Conservation (phyloP, 2,888 invertebrate species). For the Selenia dentaria region DNA sequence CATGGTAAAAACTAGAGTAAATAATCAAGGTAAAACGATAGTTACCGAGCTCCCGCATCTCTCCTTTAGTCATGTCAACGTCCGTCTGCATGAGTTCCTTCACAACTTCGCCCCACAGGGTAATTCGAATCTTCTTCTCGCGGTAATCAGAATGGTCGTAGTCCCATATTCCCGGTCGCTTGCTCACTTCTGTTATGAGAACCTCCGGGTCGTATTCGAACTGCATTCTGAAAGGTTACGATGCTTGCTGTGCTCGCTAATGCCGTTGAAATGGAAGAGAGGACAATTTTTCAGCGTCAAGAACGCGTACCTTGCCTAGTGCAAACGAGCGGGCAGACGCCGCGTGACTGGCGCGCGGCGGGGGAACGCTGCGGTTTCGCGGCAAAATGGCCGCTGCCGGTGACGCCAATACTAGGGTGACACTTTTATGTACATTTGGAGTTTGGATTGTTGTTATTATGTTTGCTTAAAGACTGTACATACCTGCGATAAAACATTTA, state of each 20-base stretch:
- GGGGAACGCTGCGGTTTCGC: slow-evolving; percentile 66
- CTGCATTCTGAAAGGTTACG: slow-evolving; percentile 48
- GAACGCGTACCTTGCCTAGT: slow-evolving; percentile 39
- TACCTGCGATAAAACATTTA: no score
- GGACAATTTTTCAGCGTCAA: slow-evolving; percentile 22
- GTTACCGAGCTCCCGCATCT: slow-evolving; percentile 73
- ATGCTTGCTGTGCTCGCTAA: not conserved
- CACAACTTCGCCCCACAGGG: slow-evolving; percentile 70
- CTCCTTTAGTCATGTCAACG: slow-evolving; percentile 66
- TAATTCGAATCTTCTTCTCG: slow-evolving; percentile 54
- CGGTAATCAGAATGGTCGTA: slow-evolving; percentile 63
- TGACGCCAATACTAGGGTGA: slow-evolving; percentile 43
- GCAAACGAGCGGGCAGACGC: slow-evolving; percentile 62
- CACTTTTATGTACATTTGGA: no score
- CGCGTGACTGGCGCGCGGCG: slow-evolving; percentile 74
- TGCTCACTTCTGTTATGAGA: slow-evolving; percentile 69
- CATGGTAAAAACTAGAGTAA: no score
- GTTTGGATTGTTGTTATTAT: no score
- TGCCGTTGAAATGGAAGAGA: not conserved
- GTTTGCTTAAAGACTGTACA: no score
- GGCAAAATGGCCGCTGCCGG: slow-evolving; percentile 63
- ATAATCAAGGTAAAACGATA: no score
- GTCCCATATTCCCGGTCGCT: slow-evolving; percentile 76
- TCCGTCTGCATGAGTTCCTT: slow-evolving; percentile 62
- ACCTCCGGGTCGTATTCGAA: slow-evolving; percentile 77